Evolutionary conservation across 2,797 vertebrate species (phyloP).

Genomic region (Urocyon cinereoargenteus): DNA sequence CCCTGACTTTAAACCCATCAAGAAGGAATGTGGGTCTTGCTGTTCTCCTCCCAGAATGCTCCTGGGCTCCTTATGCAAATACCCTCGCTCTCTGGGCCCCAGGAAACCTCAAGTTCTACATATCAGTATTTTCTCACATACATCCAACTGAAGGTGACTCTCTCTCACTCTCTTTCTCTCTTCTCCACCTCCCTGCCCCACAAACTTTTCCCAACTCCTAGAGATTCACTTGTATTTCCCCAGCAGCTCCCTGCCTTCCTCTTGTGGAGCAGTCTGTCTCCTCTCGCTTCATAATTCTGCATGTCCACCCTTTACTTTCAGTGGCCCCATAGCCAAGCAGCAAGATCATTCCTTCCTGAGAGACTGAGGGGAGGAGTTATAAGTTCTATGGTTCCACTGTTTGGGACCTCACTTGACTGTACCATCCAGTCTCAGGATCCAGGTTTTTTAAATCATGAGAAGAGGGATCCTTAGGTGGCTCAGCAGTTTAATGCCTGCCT

Average conservation of each 20-base stretch:
- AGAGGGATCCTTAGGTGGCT: too few relatives aligned
- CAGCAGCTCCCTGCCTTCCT: background rate
- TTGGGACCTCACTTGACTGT: background rate
- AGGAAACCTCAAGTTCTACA: background rate
- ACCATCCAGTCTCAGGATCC: background rate
- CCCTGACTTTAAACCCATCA: constrained; percentile 10
- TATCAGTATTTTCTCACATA: background rate
- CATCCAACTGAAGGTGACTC: background rate
- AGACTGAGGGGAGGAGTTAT: background rate
- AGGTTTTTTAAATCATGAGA: too few relatives aligned
- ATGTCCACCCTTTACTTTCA: background rate
- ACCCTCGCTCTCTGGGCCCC: background rate
- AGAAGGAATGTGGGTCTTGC: background rate
- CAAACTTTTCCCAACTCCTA: background rate
- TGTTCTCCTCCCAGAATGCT: background rate
- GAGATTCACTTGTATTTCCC: background rate
- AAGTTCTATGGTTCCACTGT: background rate
- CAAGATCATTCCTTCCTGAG: background rate
- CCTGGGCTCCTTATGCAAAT: background rate
- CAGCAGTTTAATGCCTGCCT: too few relatives aligned
- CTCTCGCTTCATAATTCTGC: background rate
- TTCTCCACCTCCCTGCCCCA: too few relatives aligned
- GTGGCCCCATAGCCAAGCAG: background rate
- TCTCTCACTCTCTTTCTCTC: background rate
- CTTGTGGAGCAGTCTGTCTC: background rate